Evolutionary conservation across 2,888 invertebrate species (phyloP), one percentile per base, ranked within the genome.

Genomic region (Blastobasis adustella): DNA sequence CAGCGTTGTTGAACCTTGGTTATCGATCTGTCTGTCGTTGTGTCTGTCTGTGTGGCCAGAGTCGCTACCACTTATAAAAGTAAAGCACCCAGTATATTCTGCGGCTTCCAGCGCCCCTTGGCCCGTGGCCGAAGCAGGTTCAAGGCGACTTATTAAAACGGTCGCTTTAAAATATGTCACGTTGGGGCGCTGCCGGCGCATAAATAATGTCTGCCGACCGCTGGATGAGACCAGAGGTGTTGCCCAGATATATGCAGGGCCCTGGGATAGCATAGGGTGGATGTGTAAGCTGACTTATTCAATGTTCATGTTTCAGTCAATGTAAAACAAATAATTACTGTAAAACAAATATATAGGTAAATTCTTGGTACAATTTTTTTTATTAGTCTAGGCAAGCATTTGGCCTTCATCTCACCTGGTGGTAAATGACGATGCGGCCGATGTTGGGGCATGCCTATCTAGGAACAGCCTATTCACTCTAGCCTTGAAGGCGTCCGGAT

Each of bases 131-230:
- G 23, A 23, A 23, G 61, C 72, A 76, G 79, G 80, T 77, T 77
- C 73, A 68, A 75, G 73, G 78, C 81, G 76, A 81, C 83, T 83
- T 86, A 85, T 86, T 85, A 86, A 86, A 85, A 80, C 69, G 77
- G 76, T 73, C 69, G 77, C 80, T 82, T 82, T 85, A 84, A 86
- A 86, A 84, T 85, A 84, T 83, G 84, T 82, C 82, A 81, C 81
- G 78, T 76, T 76, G 73, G 80, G 77, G 78, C 67, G 71, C 73
- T 67, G 69, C 61, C 66, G 68, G 69, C 66, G 70, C 69, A 79
- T 86, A 85, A 86, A 85, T 85, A 82, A 81, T 75, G 78, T 72
- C 71, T 67, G 69, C 72, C 63, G 68, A 71, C 64, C 69, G 65
- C 54, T 63, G 73, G 73, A 67, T 70, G 74, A 69, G 67, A 63